These are phyloP conservation scores for Limnothrissa miodon DNA, from an alignment of 2,113 vertebrate genomes.

Conservation along the genomic window DNA sequence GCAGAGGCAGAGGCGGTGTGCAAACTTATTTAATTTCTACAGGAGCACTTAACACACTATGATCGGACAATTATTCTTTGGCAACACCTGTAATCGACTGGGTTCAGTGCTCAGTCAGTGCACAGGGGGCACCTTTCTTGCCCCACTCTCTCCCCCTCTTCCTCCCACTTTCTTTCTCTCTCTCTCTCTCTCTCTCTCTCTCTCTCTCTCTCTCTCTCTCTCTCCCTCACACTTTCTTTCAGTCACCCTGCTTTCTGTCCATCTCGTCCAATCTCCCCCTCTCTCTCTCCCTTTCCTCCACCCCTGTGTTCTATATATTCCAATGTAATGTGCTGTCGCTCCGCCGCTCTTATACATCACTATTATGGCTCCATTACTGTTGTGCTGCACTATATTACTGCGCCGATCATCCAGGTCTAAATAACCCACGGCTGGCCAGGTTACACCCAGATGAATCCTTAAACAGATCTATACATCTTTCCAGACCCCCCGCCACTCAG, in stretches of 20 bases:
- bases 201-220: neutral
- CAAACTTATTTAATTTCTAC: slow-evolving; percentile 35
- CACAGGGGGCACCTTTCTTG: neutral
- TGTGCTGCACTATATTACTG: slow-evolving; percentile 37
- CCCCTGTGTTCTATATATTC: slow-evolving; percentile 26
- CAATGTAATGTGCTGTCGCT: slow-evolving; percentile 39
- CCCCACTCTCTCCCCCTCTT: neutral
- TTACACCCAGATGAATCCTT: slow-evolving; percentile 36
- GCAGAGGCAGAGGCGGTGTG: neutral
- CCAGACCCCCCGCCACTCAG: neutral
- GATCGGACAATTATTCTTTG: slow-evolving; percentile 46
- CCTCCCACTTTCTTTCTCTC: neutral
- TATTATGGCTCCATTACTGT: slow-evolving; percentile 56
- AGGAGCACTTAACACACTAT: slow-evolving; percentile 45
- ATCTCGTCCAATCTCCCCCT: neutral
- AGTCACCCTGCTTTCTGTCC: neutral
- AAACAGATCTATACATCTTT: slow-evolving; percentile 31
- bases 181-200: neutral
- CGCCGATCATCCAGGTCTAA: slow-evolving; percentile 30
- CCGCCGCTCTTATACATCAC: slow-evolving; percentile 52
- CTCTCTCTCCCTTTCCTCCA: neutral
- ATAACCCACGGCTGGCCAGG: slow-evolving; percentile 33
- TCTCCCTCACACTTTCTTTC: neutral
- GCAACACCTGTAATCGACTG: slow-evolving; percentile 34
- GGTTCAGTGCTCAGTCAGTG: slow-evolving; percentile 17